Evolutionary conservation across 2,113 vertebrate genomes (phyloP).

Genomic region (Vulpes vulpes): DNA sequence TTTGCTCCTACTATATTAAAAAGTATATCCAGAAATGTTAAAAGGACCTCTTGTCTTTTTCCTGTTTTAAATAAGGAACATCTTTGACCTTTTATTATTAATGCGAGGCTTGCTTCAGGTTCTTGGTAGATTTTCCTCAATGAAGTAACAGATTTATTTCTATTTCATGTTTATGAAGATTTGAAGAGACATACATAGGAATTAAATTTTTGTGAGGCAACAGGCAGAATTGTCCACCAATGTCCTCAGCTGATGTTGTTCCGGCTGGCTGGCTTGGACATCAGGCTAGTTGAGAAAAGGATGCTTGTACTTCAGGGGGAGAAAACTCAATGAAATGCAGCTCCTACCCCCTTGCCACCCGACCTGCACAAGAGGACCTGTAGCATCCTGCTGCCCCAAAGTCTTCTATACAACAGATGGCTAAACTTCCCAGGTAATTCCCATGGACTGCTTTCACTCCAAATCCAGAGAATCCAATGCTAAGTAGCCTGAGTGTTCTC

Average conservation of each 20-base stretch:
- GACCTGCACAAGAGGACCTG: neutral
- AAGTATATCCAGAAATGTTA: neutral
- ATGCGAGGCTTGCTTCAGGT: neutral
- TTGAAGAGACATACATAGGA: neutral
- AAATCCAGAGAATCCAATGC: neutral
- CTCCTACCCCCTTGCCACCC: neutral
- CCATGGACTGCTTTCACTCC: neutral
- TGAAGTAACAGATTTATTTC: neutral
- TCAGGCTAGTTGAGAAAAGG: neutral
- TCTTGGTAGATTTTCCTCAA: neutral
- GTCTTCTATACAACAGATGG: neutral
- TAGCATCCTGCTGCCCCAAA: neutral
- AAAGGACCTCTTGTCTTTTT: neutral
- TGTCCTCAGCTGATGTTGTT: neutral
- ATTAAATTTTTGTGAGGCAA: neutral
- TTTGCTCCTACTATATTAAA: neutral
- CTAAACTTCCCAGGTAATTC: neutral
- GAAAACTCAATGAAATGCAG: neutral
- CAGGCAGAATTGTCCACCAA: neutral
- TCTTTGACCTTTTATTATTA: neutral
- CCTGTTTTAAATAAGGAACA: neutral
- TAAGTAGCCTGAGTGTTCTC: neutral
- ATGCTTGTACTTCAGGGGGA: neutral
- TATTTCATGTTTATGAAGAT: slow-evolving; percentile 1
- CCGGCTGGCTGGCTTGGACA: neutral